phyloP scores from a whole-genome alignment of 2,113 vertebrate genomes.

The Maccullochella peelii region DNA sequence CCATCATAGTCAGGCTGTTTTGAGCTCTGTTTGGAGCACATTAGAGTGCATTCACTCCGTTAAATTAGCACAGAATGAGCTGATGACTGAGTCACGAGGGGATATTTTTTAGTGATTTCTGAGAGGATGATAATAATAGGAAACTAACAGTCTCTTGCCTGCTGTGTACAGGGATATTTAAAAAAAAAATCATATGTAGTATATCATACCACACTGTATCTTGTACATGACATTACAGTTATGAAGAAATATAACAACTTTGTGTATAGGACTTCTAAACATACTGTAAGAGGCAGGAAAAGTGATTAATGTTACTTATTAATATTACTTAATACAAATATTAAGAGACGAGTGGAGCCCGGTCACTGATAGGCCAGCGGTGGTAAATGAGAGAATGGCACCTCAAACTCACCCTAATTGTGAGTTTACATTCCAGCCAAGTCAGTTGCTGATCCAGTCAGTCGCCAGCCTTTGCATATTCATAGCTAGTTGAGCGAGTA shows the following conservation, averaged over 20 bases:
- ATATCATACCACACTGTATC: neutral
- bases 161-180: neutral
- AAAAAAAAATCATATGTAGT: neutral
- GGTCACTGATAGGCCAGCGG: neutral
- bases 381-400: neutral
- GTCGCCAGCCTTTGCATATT: constrained; percentile 12
- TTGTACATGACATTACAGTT: neutral
- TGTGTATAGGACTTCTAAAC: neutral
- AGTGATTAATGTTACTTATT: neutral
- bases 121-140: neutral
- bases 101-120: neutral
- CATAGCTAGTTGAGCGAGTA: neutral
- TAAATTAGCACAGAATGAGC: constrained; percentile 36
- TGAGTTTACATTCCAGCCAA: constrained; percentile 4
- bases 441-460: constrained; percentile 14
- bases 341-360: neutral
- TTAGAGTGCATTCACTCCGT: constrained; percentile 26
- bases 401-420: neutral
- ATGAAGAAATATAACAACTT: neutral
- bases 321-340: neutral
- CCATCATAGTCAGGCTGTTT: constrained; percentile 49
- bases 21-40: constrained; percentile 36
- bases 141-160: neutral
- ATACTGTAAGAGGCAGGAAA: neutral
- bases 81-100: neutral